Evolutionary conservation across 2,888 invertebrate species (phyloP).

Genomic region (Miltochrista miniata): DNA sequence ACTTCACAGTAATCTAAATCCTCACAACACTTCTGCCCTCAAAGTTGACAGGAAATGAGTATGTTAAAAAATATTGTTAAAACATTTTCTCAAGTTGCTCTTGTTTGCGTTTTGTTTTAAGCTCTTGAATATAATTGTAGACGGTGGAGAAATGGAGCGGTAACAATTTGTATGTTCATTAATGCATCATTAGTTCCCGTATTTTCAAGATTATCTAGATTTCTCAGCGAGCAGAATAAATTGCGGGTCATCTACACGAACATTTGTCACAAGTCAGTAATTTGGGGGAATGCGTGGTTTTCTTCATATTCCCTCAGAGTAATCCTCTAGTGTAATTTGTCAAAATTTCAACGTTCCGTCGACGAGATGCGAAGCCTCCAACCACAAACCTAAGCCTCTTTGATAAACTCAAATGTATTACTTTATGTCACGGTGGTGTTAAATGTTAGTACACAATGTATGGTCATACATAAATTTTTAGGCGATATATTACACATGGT

Average conservation of each 20-base stretch:
- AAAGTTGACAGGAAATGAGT: no score
- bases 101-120: no score
- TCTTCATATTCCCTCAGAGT: conserved; percentile 66
- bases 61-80: no score
- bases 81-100: no score
- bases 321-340: conserved; percentile 70
- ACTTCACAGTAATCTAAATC: no score
- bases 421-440: conserved; percentile 43
- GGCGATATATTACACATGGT: no score
- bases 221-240: conserved; percentile 50
- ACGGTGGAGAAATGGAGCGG: no score
- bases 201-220: conserved; percentile 48
- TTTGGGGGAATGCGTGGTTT: conserved; percentile 68
- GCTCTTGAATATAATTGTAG: no score
- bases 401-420: conserved; percentile 58
- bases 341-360: conserved; percentile 66
- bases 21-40: no score
- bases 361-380: conserved; percentile 35
- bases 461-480: not conserved
- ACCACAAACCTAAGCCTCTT: conserved; percentile 46
- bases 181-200: conserved; percentile 33
- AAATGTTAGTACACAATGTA: not conserved
- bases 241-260: conserved; percentile 58
- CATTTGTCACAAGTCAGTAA: conserved; percentile 68
- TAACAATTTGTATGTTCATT: conserved; percentile 2